Evolutionary conservation across 2,797 vertebrate genomes (phyloP), one percentile per base, ranked within the genome.

Genomic region (Cossypha dichroa): DNA sequence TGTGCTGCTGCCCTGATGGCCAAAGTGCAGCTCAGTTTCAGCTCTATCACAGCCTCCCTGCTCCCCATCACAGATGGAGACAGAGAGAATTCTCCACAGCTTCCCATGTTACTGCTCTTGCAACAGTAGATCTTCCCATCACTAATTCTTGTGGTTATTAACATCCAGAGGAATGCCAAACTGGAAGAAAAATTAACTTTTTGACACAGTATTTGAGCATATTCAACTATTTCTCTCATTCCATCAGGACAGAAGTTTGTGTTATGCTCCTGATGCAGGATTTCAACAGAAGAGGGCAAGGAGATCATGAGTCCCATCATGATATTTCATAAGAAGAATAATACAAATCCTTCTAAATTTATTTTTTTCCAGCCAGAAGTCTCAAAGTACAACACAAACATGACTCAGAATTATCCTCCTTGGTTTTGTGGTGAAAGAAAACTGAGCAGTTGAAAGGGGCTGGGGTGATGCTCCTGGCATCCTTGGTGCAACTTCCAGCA

Each of bases 121-220:
- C 91, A 91, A 96, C 89, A 96, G 41, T 49, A n/a, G 51, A 43
- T 94, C 85, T 91, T 93, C 59, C 95, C 95, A 93, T 81, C 82
- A n/a, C 93, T 91, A 79, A 94, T 96, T 95, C 93, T 43, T 97
- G 93, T 88, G 96, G 91, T 80, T 91, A 92, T 88, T 90, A 88
- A 40, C 90, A 95, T 33, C 59, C 91, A 86, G 69, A 91, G 70
- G 85, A 94, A 93, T 88, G 87, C 67, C 77, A 88, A 4, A 38
- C 48, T 94, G 59, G 79, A 66, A 90, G 89, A 77, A 89, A 64
- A 26, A 95, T 58, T 80, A 83, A 78, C 76, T 88, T 95, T 87
- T 88, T 83, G 85, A 94, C 76, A 74, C 63, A 78, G 66, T 31
- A 70, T 74, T 93, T 3, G 5, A 84, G 55, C 25, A 33, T 62